These are phyloP conservation scores for Glaucopsyche alexis DNA, from an alignment of 2,888 invertebrate genomes.

Conservation along the genomic window DNA sequence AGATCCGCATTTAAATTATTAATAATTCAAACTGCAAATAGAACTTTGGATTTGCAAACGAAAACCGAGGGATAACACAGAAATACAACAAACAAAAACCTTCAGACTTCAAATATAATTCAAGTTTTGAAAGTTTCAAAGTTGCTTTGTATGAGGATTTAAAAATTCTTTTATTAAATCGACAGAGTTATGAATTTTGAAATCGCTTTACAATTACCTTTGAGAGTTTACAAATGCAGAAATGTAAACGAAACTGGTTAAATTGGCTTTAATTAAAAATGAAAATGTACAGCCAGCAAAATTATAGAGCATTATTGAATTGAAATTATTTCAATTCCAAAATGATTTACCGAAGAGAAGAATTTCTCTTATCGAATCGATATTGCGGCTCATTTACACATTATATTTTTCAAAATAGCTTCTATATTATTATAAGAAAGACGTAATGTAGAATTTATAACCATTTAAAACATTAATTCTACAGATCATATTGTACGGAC, in stretches of 20 bases:
- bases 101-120: not conserved
- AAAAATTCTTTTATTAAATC: conserved; percentile 11
- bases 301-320: not conserved
- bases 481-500: not conserved
- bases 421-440: no score
- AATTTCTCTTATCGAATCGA: no score
- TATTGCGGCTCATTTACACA: no score
- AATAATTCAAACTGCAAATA: conserved; percentile 4
- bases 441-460: no score
- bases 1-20: not conserved
- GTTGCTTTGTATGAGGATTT: conserved; percentile 13
- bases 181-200: not conserved
- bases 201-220: conserved; percentile 13
- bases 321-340: no score
- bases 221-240: conserved; percentile 13
- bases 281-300: conserved; percentile 7
- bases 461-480: not conserved
- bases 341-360: no score
- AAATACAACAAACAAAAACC: conserved; percentile 6
- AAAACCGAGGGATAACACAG: not conserved
- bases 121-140: conserved; percentile 14
- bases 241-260: conserved; percentile 12
- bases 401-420: no score
- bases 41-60: not conserved
- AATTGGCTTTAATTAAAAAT: conserved; percentile 14